Conservation (phyloP, 2,888 invertebrate genomes). For the Eupithecia centaureata region DNA sequence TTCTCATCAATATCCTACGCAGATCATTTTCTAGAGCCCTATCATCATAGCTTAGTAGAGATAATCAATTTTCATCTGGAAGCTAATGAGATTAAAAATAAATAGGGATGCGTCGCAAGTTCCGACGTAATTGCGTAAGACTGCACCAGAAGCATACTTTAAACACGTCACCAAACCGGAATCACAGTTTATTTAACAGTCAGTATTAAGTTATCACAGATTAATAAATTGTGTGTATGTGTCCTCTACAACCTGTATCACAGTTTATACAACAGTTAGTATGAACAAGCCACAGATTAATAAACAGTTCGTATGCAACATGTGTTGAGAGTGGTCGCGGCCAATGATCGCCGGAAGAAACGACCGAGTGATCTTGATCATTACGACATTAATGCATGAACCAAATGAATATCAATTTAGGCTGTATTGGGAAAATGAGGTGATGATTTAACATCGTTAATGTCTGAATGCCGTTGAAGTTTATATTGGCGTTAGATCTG, state of each 20-base stretch:
- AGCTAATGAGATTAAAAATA: conserved; percentile 2
- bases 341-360: conserved; percentile 57
- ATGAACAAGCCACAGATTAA: conserved; percentile 1
- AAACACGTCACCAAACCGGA: conserved; percentile 6
- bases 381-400: conserved; percentile 29
- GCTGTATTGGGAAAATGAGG: not conserved
- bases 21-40: not conserved
- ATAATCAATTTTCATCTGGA: not conserved
- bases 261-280: conserved; percentile 8
- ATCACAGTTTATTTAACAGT: conserved; percentile 5
- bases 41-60: not conserved
- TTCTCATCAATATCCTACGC: not conserved
- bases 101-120: conserved; percentile 45
- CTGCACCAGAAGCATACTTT: conserved; percentile 4
- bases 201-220: conserved; percentile 3
- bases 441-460: not conserved
- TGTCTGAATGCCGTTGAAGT: not conserved
- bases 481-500: not conserved
- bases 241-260: conserved; percentile 8
- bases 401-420: not conserved
- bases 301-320: conserved; percentile 44
- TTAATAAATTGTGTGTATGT: conserved; percentile 3
- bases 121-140: conserved; percentile 39
- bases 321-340: conserved; percentile 68
- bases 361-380: conserved; percentile 48